Evolutionary conservation across 2,797 vertebrate species (phyloP), one percentile per base, ranked within the genome.

Genomic region (Morus bassanus): DNA sequence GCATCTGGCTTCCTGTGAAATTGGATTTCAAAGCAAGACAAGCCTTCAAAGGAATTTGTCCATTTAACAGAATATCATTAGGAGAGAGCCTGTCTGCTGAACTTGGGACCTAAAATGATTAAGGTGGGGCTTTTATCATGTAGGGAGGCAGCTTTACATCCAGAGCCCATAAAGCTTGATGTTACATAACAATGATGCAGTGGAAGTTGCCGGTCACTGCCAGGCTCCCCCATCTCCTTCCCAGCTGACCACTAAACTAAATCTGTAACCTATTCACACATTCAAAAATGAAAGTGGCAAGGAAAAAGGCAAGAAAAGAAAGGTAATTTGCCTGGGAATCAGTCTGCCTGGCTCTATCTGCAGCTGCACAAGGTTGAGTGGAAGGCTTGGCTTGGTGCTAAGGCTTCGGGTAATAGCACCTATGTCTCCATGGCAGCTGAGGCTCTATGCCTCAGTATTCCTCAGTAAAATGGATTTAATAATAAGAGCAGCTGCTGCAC

Each of bases 21-120:
- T 97, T 97, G 97, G 95, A 98, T 98, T 98, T 98, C 97, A 97
- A 95, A 92, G 97, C 96, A 96, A 97, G 97, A 97, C 97, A 96
- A 96, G 98, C 96, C 97, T 98, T 98, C 98, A 97, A 96, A 98
- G 97, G 97, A 97, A 98, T 98, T 97, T 98, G 98, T 98, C 97
- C 97, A 95, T 98, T 98, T 98, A 98, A 97, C 97, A 96, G 98
- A 97, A 97, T 96, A 96, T 92, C 97, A 91, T 95, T 97, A 96
- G 97, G 97, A 97, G 91, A 82, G 95, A 97, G 97, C 94, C 93
- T 90, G 97, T 80, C 96, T 96, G 96, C 95, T 93, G 97, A 97
- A 96, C 95, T 90, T 93, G 94, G 93, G 95, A 88, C 94, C 95
- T 92, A 69, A 77, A 96, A 95, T 92, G 95, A 96, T 97, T 91